These are phyloP conservation scores for Fopius arisanus DNA, from an alignment of 1,140 invertebrate species.

Conservation along the genomic window DNA sequence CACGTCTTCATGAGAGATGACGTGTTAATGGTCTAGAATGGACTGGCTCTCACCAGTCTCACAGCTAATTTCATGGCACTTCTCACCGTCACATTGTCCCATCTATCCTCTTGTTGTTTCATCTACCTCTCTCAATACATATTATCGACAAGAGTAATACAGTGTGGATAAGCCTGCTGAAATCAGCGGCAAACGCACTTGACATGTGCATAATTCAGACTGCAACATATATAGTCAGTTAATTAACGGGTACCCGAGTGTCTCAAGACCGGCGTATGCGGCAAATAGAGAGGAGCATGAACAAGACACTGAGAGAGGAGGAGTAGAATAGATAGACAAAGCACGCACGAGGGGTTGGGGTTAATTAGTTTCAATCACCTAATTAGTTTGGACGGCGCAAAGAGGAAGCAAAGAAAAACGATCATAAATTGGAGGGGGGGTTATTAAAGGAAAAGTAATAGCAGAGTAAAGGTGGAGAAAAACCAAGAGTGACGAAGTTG, in stretches of 20 bases:
- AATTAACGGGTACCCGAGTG: conserved; percentile 10
- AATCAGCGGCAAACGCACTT: not conserved
- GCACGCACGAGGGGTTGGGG: conserved; percentile 27
- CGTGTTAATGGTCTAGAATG: too few relatives aligned
- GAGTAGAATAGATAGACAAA: not conserved
- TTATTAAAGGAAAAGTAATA: not conserved
- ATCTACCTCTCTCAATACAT: not conserved
- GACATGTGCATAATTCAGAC: conserved; percentile 1
- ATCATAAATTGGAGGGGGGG: not conserved
- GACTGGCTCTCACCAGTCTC: not conserved
- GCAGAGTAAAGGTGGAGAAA: not conserved
- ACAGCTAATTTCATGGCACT: not conserved
- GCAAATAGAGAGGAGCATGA: conserved; percentile 2
- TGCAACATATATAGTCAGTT: not conserved
- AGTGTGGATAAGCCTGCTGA: not conserved
- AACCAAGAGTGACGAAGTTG: not conserved
- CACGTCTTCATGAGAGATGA: not conserved
- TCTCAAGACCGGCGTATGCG: not conserved
- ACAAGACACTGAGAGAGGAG: not conserved
- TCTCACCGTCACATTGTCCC: not conserved
- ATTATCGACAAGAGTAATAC: not conserved
- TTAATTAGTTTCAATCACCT: conserved; percentile 58
- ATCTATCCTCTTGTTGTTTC: not conserved
- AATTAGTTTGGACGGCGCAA: conserved; percentile 48
- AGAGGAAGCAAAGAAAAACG: conserved; percentile 32